phyloP scores from a whole-genome alignment of 2,888 invertebrate species.

The Mesochorus sp. region DNA sequence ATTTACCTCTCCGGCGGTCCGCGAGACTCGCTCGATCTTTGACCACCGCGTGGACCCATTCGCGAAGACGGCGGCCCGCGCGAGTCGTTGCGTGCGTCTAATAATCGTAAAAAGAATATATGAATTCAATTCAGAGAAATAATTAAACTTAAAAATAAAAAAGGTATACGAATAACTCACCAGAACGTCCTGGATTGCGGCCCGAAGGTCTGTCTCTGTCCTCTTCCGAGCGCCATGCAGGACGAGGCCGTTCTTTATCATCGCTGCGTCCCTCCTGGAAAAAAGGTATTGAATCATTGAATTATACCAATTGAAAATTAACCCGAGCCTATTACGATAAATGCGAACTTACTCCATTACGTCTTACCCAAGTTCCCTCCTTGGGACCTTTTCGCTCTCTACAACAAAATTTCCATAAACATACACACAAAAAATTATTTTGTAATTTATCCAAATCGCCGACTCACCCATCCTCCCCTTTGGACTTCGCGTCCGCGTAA shows the following conservation, averaged over 20 bases:
- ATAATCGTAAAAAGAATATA: neutral
- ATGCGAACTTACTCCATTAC: conserved; percentile 72
- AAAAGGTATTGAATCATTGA: no score
- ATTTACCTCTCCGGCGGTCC: conserved; percentile 70
- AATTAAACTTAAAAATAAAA: neutral
- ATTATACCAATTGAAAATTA: no score
- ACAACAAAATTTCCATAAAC: conserved; percentile 45
- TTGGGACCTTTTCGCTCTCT: conserved; percentile 66
- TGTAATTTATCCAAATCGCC: neutral
- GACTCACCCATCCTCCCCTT: conserved; percentile 73
- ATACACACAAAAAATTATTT: no score
- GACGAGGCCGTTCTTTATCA: conserved; percentile 71
- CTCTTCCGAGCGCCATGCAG: conserved; percentile 76
- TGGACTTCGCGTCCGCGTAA: conserved; percentile 73
- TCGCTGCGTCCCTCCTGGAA: conserved; percentile 76
- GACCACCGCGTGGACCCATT: conserved; percentile 59
- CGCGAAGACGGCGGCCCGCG: conserved; percentile 65
- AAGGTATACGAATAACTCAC: conserved; percentile 59
- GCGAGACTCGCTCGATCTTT: conserved; percentile 69
- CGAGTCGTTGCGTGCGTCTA: conserved; percentile 70
- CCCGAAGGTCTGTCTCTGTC: conserved; percentile 71
- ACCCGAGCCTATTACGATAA: neutral
- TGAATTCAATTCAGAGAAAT: neutral
- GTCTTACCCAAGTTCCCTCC: conserved; percentile 74
- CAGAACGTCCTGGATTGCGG: conserved; percentile 68